Evolutionary conservation across 2,113 vertebrate species (phyloP).

Genomic region (Centrocercus urophasianus): DNA sequence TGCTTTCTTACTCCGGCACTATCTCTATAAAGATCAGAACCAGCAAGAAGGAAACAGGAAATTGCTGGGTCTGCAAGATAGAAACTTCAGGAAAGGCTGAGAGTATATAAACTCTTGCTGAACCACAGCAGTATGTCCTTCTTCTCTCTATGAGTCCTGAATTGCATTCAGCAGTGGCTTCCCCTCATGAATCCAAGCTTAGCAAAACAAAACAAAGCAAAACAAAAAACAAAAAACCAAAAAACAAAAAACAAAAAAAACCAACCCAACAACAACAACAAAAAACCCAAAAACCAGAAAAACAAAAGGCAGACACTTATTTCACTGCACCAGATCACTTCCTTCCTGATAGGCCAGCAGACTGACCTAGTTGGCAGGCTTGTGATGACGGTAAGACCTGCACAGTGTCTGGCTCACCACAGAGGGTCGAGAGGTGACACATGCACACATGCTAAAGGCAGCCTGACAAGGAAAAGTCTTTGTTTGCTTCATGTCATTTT

Average conservation of each 20-base stretch:
- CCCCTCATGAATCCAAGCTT: slow-evolving; percentile 20
- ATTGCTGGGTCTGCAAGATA: slow-evolving; percentile 41
- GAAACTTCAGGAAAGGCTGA: slow-evolving; percentile 57
- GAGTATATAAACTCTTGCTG: slow-evolving; percentile 58
- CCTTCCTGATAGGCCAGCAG: slow-evolving; percentile 23
- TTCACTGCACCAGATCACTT: slow-evolving; percentile 18
- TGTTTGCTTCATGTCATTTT: not conserved
- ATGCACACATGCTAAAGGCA: not conserved
- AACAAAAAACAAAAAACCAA: not conserved
- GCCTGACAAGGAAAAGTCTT: not conserved
- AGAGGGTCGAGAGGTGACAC: slow-evolving; percentile 36
- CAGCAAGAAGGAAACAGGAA: slow-evolving; percentile 69
- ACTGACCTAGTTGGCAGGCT: slow-evolving; percentile 58
- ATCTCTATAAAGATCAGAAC: slow-evolving; percentile 42
- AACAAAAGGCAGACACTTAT: slow-evolving; percentile 37
- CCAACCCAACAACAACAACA: not conserved
- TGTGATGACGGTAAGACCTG: not conserved
- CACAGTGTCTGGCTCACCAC: slow-evolving; percentile 56
- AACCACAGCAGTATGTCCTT: not conserved
- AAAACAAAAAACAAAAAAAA: not conserved
- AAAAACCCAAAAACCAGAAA: not conserved
- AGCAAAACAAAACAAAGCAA: slow-evolving; percentile 7
- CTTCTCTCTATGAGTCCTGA: not conserved
- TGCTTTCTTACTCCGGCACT: slow-evolving; percentile 12
- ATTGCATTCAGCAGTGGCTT: not conserved